Percentiles rank a stretch among this genome's conserved stretches.
Evolutionary conservation across 2,797 vertebrate genomes (phyloP).

Genomic region (Ficedula albicollis): DNA sequence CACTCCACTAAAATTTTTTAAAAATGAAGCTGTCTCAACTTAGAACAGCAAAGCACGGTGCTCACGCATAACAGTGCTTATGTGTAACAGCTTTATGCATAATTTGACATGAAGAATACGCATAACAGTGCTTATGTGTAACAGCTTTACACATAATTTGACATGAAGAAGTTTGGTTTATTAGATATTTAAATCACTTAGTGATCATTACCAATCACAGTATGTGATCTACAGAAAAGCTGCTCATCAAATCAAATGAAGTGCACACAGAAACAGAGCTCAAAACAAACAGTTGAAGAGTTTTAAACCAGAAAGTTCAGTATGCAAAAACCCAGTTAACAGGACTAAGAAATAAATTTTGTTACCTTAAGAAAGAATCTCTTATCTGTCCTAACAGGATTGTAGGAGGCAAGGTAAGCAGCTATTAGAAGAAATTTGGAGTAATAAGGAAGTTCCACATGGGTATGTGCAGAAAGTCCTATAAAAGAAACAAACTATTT

Average conservation of each 20-base stretch:
- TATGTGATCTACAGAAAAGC: neutral
- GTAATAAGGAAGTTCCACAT: constrained; percentile 95
- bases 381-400: constrained; percentile 94
- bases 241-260: neutral
- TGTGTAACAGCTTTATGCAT: fast-evolving
- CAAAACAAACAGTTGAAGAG: neutral
- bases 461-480: constrained; percentile 90
- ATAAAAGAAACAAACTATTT: neutral
- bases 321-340: neutral
- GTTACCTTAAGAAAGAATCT: constrained; percentile 96
- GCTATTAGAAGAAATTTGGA: constrained; percentile 97
- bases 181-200: neutral
- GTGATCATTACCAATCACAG: neutral
- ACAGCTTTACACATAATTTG: neutral
- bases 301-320: neutral
- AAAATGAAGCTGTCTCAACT: neutral
- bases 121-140: neutral
- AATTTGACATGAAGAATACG: neutral
- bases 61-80: neutral
- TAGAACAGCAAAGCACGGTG: neutral
- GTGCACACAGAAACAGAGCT: neutral
- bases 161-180: neutral
- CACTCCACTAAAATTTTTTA: neutral
- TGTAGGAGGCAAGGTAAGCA: constrained; percentile 95
- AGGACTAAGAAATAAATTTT: neutral